These are phyloP conservation scores for Drosophila peninsularis DNA, from an alignment of 2,888 invertebrate species.

Conservation along the genomic window DNA sequence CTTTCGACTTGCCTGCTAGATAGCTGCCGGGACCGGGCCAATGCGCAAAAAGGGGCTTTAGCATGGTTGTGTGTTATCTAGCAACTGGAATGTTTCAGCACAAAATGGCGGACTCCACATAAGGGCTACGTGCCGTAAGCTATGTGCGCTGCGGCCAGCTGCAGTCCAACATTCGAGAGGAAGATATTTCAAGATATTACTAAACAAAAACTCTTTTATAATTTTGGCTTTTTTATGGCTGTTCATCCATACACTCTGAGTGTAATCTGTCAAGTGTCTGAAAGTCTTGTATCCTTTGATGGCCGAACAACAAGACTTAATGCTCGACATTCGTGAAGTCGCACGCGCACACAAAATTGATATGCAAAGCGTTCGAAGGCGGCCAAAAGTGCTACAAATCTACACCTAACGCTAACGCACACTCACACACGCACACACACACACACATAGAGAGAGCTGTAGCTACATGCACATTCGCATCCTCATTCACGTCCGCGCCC, in stretches of 20 bases:
- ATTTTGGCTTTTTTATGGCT: not conserved
- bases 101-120: constrained; percentile 60
- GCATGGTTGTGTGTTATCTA: constrained; percentile 48
- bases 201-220: not conserved
- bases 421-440: constrained; percentile 7
- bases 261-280: constrained; percentile 63
- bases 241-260: not conserved
- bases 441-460: not conserved
- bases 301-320: constrained; percentile 67
- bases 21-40: constrained; percentile 49
- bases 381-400: constrained; percentile 61
- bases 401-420: constrained; percentile 38
- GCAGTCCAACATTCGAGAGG: not conserved
- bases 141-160: constrained; percentile 23
- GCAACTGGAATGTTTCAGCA: constrained; percentile 34
- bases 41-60: constrained; percentile 54
- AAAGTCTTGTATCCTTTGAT: constrained; percentile 75
- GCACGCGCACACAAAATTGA: constrained; percentile 78
- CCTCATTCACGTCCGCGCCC: constrained; percentile 61
- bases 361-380: constrained; percentile 66
- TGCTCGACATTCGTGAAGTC: constrained; percentile 78
- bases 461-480: constrained; percentile 20
- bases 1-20: constrained; percentile 65
- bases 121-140: constrained; percentile 61
- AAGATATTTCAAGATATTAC: not conserved